Base-by-base conservation (phyloP, 2,113 vertebrate species). In the Heterotis niloticus region DNA sequence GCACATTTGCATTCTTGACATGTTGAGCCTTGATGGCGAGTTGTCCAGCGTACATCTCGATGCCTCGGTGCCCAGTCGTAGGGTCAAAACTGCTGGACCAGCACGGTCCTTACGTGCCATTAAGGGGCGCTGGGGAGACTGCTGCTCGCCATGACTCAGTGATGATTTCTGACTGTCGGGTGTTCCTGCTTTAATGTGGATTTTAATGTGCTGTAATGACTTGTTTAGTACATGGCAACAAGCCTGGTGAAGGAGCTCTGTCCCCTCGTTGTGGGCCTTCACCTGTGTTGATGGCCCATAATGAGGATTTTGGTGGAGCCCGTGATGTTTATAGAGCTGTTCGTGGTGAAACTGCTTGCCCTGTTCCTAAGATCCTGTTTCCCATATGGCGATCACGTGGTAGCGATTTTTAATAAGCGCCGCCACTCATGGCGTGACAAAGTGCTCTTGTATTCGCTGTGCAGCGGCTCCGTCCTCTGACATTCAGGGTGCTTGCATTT, bases 121-220 rank as follows among this genome's bases (percentile, higher is more conserved):
- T 83, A 77, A 83, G 83, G 82, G 84, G 23, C 16, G 10, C 34
- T 16, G 60, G 79, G 52, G 80, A 81, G 86, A 74, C 68, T 79
- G 79, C 73, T 0, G 75, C 51, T 76, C 67, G 23, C 18, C 54
- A 80, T 90, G 89, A 90, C 81, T 90, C 88, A 87, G 85, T 84
- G 82, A 78, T 82, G 23, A 44, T 69, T 24, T 77, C 80, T 81
- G 78, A 82, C 87, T 89, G 83, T 77, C 78, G 83, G 87, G 84
- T 80, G 88, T 44, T 86, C 83, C 83, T 83, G 85, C 73, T 81
- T 72, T 89, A 90, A 91, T 92, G 89, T 91, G 85, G 88, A 90
- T 91, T 87, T 90, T 90, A 90, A 91, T 91, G 87, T 60, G 87
- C 82, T 62, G 80, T 90, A 91, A 90, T 88, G 87, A 87, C 84